phyloP scores from a whole-genome alignment of 2,888 invertebrate species.

The Mesorhabditis sp. region DNA sequence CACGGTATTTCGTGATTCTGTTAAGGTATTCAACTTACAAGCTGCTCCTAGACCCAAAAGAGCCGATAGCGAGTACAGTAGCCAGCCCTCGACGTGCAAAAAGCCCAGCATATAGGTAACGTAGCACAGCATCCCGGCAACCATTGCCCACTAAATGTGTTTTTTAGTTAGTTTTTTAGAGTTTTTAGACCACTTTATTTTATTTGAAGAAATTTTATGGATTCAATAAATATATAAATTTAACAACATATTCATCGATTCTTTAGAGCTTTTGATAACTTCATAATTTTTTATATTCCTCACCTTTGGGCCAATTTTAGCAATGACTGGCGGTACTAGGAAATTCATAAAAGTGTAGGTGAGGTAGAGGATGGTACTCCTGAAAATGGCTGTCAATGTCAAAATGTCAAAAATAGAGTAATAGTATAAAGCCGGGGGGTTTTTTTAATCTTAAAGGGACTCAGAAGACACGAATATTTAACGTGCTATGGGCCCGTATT shows the following conservation, averaged over 20 bases:
- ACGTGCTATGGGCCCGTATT: too few relatives aligned
- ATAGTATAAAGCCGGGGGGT: too few relatives aligned
- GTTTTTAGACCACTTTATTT: neutral
- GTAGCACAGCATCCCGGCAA: constrained; percentile 77
- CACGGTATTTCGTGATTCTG: neutral
- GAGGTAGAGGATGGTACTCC: constrained; percentile 85
- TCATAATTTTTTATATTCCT: neutral
- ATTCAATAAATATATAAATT: too few relatives aligned
- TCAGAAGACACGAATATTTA: too few relatives aligned
- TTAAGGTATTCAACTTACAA: constrained; percentile 43
- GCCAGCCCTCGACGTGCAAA: constrained; percentile 76
- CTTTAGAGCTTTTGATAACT: too few relatives aligned
- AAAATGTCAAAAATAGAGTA: neutral
- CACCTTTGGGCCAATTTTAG: constrained; percentile 73
- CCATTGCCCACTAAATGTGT: constrained; percentile 72
- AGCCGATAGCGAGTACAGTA: constrained; percentile 80
- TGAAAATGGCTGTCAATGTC: constrained; percentile 55
- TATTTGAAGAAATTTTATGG: too few relatives aligned
- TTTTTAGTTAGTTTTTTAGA: neutral
- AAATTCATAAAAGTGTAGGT: constrained; percentile 85
- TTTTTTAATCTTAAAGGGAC: too few relatives aligned
- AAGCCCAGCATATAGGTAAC: constrained; percentile 84
- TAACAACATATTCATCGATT: too few relatives aligned
- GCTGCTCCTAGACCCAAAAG: constrained; percentile 87
- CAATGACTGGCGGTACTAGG: constrained; percentile 84